Percentiles rank a stretch among this genome's conserved stretches.
These are phyloP conservation scores for Cephalopholis sonnerati DNA, from an alignment of 2,113 vertebrate genomes.

Conservation along the genomic window DNA sequence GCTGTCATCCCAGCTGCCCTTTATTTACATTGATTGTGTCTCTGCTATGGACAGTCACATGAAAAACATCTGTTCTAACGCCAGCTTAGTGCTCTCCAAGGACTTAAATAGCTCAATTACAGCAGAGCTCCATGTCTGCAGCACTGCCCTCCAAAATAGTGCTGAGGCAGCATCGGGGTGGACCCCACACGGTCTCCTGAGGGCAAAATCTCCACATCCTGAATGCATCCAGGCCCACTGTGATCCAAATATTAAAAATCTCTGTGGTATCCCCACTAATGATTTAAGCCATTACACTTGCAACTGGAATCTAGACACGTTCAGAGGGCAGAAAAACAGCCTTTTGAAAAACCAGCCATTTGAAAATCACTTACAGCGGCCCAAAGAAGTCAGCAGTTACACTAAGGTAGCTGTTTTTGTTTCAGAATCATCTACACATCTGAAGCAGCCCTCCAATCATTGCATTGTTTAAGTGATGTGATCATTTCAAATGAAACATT, in stretches of 20 bases:
- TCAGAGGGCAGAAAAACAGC: neutral
- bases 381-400: neutral
- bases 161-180: conserved; percentile 40
- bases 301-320: neutral
- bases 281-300: neutral
- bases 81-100: conserved; percentile 49
- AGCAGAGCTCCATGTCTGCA: conserved; percentile 44
- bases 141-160: conserved; percentile 48
- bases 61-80: conserved; percentile 67
- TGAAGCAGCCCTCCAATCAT: neutral
- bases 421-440: neutral
- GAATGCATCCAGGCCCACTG: neutral
- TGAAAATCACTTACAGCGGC: neutral
- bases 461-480: too few relatives aligned
- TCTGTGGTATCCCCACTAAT: conserved; percentile 1
- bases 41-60: conserved; percentile 44
- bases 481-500: neutral
- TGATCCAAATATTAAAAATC: conserved; percentile 30
- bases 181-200: neutral
- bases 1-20: conserved; percentile 43
- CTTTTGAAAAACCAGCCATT: too few relatives aligned
- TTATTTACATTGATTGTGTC: conserved; percentile 65
- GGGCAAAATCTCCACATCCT: conserved; percentile 13
- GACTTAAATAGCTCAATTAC: conserved; percentile 62
- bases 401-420: neutral